phyloP scores from a whole-genome alignment of 2,113 vertebrate genomes.

The Lipophrys pholis region DNA sequence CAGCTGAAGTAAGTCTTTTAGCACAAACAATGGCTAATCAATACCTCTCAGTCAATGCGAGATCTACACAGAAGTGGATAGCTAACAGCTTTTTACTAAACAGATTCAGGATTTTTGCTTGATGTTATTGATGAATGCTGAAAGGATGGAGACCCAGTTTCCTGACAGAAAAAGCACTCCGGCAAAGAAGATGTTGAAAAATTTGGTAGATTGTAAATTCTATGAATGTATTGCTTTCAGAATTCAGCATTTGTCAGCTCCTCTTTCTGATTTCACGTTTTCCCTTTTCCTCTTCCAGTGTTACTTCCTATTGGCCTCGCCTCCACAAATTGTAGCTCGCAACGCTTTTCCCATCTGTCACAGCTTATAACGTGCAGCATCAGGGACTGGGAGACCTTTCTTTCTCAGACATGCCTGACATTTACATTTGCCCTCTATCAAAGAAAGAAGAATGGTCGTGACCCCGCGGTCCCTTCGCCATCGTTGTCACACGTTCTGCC shows the following conservation, averaged over 20 bases:
- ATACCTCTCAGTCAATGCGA: neutral
- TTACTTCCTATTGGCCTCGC: slow-evolving; percentile 23
- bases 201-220: too few species aligned
- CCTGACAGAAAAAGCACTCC: too few species aligned
- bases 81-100: neutral
- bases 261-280: neutral
- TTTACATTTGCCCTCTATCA: slow-evolving; percentile 85
- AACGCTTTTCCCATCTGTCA: slow-evolving; percentile 69
- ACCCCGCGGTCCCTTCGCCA: slow-evolving; percentile 52
- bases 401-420: slow-evolving; percentile 76
- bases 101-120: neutral
- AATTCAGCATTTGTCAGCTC: slow-evolving; percentile 1
- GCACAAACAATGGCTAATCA: slow-evolving; percentile 1
- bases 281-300: neutral
- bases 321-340: slow-evolving; percentile 18
- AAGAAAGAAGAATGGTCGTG: slow-evolving; percentile 69
- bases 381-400: slow-evolving; percentile 69
- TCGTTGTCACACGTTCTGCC: slow-evolving; percentile 53
- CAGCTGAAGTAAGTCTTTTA: slow-evolving; percentile 1
- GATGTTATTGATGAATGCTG: too few species aligned
- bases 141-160: too few species aligned
- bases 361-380: slow-evolving; percentile 69
- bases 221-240: neutral
- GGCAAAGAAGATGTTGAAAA: too few species aligned
- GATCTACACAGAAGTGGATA: slow-evolving; percentile 15